Conservation (phyloP, 2,797 vertebrate genomes). For the Platalea minor region DNA sequence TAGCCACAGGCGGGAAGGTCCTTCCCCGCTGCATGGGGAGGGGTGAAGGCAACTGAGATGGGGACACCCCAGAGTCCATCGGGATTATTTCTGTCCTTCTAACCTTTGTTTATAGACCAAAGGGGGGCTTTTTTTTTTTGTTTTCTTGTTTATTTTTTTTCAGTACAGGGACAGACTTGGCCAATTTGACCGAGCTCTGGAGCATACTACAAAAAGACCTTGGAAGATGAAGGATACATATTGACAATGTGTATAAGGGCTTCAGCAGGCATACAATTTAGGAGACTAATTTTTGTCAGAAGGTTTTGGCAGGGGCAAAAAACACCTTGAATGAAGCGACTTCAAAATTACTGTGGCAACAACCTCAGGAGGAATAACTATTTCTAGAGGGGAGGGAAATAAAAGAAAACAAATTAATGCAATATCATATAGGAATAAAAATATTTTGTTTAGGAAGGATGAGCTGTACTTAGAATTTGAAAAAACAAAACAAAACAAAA, state of each 20-base stretch:
- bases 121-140: not conserved
- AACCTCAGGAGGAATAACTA: not conserved
- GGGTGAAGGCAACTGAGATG: not conserved
- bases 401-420: not conserved
- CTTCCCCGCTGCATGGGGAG: accelerated
- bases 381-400: not conserved
- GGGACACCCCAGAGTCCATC: accelerated
- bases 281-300: not conserved
- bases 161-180: not conserved
- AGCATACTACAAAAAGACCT: not conserved
- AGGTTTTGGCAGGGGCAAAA: not conserved
- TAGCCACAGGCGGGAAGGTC: accelerated
- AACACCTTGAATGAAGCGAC: not conserved
- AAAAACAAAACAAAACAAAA: not conserved
- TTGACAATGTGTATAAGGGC: not conserved
- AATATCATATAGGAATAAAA: not conserved
- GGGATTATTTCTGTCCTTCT: not conserved
- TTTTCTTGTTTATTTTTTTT: not conserved
- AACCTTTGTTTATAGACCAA: not conserved
- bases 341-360: not conserved
- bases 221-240: not conserved
- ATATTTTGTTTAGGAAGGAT: not conserved
- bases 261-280: not conserved
- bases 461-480: not conserved
- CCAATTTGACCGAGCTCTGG: not conserved